Conservation (phyloP, 2,113 vertebrate genomes). For the Anoura caudifer region DNA sequence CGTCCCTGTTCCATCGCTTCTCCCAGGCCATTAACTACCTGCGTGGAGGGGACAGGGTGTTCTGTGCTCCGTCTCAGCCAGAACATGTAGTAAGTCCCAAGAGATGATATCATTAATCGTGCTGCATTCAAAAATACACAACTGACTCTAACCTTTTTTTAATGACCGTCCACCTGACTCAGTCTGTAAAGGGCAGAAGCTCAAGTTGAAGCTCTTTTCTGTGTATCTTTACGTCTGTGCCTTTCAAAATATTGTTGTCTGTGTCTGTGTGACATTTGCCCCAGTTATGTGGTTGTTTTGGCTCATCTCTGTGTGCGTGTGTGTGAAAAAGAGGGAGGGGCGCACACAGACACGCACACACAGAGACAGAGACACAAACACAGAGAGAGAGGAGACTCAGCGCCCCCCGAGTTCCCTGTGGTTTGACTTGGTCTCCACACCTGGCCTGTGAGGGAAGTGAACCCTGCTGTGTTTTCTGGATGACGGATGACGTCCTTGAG, state of each 20-base stretch:
- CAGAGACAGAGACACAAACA: not conserved
- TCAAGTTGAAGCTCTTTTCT: not conserved
- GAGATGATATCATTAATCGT: conserved; percentile 30
- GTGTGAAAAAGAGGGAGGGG: not conserved
- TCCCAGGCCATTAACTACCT: not conserved
- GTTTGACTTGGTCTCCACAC: not conserved
- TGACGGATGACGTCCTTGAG: no score
- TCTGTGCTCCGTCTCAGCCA: not conserved
- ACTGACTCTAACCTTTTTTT: not conserved
- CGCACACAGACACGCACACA: not conserved
- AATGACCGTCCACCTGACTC: not conserved
- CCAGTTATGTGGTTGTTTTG: not conserved
- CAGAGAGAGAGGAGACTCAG: not conserved
- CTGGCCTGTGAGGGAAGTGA: not conserved
- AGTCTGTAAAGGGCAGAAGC: not conserved
- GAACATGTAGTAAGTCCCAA: conserved; percentile 53
- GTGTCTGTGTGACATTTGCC: not conserved
- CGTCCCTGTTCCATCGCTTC: not conserved
- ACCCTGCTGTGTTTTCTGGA: not conserved
- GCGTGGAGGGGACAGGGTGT: conserved; percentile 14
- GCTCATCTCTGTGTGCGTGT: not conserved
- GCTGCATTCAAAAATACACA: not conserved
- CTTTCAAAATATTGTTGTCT: not conserved
- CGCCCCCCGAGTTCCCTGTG: no score
- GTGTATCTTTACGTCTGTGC: not conserved